These are phyloP conservation scores for Onychomys leucogaster DNA, from an alignment of 2,797 vertebrate species.

Conservation along the genomic window DNA sequence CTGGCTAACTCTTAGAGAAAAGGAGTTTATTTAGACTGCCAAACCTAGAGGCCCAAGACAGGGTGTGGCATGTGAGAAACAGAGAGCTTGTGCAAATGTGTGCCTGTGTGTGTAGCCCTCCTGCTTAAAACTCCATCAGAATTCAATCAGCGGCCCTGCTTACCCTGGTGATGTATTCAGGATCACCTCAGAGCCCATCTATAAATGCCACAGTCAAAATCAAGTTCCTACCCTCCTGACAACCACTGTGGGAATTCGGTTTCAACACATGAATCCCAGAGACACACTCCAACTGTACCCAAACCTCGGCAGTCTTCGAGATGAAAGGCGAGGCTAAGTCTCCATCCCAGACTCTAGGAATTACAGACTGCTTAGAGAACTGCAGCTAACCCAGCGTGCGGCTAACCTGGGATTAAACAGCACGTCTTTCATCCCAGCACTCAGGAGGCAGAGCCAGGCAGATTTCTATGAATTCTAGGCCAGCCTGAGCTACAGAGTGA, in stretches of 20 bases:
- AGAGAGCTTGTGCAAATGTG: background rate
- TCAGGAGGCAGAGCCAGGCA: no score
- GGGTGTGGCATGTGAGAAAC: background rate
- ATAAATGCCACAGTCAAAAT: background rate
- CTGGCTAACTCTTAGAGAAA: background rate
- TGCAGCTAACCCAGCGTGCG: background rate
- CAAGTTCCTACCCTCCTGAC: background rate
- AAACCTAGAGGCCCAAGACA: background rate
- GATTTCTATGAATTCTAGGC: no score
- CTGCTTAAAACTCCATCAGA: background rate
- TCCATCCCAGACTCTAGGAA: background rate
- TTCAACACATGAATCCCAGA: background rate
- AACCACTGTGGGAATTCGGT: background rate
- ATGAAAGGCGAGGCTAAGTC: background rate
- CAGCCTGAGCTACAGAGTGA: no score
- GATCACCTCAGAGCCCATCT: background rate
- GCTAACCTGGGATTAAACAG: no score
- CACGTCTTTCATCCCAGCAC: no score
- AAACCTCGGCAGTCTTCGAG: background rate
- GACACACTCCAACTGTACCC: background rate
- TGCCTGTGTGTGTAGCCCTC: background rate
- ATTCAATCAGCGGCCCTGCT: background rate
- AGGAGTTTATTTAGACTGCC: background rate
- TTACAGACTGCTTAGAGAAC: background rate
- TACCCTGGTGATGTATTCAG: background rate